These are phyloP conservation scores for Tetheella fluctuosa DNA, from an alignment of 2,888 invertebrate species.

Conservation along the genomic window DNA sequence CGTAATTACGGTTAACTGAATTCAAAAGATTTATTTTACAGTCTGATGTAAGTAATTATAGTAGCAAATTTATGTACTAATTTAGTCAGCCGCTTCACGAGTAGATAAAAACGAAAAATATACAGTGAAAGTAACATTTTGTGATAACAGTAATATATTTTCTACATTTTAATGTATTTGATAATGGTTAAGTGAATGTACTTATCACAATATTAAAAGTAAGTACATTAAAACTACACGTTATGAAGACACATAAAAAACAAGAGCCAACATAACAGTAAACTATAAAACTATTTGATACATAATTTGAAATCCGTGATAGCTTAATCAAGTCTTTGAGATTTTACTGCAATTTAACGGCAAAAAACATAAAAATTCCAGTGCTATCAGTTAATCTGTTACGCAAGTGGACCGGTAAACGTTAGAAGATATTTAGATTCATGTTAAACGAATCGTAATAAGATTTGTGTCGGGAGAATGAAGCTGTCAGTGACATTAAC, in stretches of 20 bases:
- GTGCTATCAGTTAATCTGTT: slow-evolving; percentile 38
- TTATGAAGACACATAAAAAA: slow-evolving; percentile 20
- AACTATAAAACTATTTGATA: slow-evolving; percentile 28
- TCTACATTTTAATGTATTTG: no score
- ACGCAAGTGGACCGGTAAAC: slow-evolving; percentile 34
- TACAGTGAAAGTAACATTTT: no score
- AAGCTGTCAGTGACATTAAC: slow-evolving; percentile 63
- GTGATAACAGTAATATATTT: no score
- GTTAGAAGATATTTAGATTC: slow-evolving; percentile 43
- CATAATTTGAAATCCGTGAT: slow-evolving; percentile 27
- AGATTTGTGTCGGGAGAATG: slow-evolving; percentile 50
- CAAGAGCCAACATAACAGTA: slow-evolving; percentile 16
- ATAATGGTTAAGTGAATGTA: no score
- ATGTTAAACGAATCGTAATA: slow-evolving; percentile 55
- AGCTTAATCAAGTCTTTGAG: slow-evolving; percentile 37
- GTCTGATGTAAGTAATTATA: no score
- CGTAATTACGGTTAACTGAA: no score
- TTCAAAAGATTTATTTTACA: no score
- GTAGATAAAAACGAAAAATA: no score
- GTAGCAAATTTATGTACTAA: no score
- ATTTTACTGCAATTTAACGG: slow-evolving; percentile 49
- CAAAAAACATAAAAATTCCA: slow-evolving; percentile 37
- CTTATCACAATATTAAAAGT: neutral
- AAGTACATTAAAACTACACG: neutral
- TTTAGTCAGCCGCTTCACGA: no score